These are phyloP conservation scores for Halichoerus grypus DNA, from an alignment of 2,113 vertebrate species.

Conservation along the genomic window DNA sequence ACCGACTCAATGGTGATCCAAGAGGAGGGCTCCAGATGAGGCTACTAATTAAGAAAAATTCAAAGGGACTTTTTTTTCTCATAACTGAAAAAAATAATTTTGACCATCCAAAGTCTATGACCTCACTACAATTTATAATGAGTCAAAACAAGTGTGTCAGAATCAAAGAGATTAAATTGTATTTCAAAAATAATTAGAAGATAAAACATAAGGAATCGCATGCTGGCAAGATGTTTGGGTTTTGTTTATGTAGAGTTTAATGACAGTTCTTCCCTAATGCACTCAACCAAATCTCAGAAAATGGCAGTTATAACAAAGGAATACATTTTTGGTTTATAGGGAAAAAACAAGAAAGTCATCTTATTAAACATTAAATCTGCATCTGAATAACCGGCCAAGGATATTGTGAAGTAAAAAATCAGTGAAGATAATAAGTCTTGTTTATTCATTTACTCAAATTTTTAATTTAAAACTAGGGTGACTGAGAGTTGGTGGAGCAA, in stretches of 20 bases:
- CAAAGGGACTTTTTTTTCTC: not conserved
- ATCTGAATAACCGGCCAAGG: not conserved
- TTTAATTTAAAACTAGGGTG: not conserved
- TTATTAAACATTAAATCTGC: not conserved
- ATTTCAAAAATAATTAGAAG: not conserved
- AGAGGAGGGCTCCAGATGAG: not conserved
- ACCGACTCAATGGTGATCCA: not conserved
- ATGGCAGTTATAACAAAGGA: not conserved
- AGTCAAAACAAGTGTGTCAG: not conserved
- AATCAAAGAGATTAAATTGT: not conserved
- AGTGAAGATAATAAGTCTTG: not conserved
- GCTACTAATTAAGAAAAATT: not conserved
- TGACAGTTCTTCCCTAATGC: not conserved
- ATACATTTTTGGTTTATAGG: not conserved
- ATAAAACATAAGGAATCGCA: not conserved
- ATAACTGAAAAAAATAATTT: not conserved
- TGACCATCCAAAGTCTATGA: not conserved
- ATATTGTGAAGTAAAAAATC: not conserved
- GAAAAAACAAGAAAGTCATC: not conserved
- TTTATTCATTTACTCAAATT: not conserved
- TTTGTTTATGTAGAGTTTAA: not conserved
- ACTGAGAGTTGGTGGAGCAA: not conserved
- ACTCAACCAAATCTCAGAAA: not conserved
- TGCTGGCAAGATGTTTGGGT: not conserved
- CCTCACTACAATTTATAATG: not conserved